Evolutionary conservation across 2,113 vertebrate genomes (phyloP).

Genomic region (Carassius carassius): DNA sequence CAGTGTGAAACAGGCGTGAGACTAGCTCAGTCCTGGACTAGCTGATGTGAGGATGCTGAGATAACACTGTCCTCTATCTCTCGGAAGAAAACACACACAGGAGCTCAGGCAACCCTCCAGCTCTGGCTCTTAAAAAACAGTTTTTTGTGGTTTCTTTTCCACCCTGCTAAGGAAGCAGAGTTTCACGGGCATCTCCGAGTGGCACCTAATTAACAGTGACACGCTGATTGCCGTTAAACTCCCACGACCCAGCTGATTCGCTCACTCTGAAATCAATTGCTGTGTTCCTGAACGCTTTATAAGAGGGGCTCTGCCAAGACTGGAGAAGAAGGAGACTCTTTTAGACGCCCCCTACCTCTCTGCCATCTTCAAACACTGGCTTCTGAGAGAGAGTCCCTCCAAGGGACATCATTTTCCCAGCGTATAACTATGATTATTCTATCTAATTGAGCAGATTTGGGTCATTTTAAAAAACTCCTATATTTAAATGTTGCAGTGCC

Average conservation of each 20-base stretch:
- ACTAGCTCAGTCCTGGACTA: background rate
- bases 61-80: slow-evolving; percentile 28
- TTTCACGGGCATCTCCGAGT: slow-evolving; percentile 49
- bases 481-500: slow-evolving; percentile 2
- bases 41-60: background rate
- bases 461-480: background rate
- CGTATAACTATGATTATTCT: slow-evolving; percentile 24
- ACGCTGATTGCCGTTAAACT: slow-evolving; percentile 62
- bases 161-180: background rate
- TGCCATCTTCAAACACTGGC: slow-evolving; percentile 29
- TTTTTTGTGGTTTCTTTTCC: background rate
- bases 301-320: slow-evolving; percentile 41
- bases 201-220: slow-evolving; percentile 64
- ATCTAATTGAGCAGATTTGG: slow-evolving; percentile 36
- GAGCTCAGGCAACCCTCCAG: slow-evolving; percentile 32
- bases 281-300: slow-evolving; percentile 42
- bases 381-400: background rate
- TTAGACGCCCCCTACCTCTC: slow-evolving; percentile 14
- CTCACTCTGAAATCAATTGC: slow-evolving; percentile 43
- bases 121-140: background rate
- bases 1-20: background rate
- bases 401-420: slow-evolving; percentile 21
- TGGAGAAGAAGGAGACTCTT: slow-evolving; percentile 6
- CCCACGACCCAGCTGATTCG: slow-evolving; percentile 50
- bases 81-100: slow-evolving; percentile 1